Evolutionary conservation across 2,797 vertebrate genomes (phyloP), one percentile per base, ranked within the genome.

Genomic region (Urocyon cinereoargenteus): DNA sequence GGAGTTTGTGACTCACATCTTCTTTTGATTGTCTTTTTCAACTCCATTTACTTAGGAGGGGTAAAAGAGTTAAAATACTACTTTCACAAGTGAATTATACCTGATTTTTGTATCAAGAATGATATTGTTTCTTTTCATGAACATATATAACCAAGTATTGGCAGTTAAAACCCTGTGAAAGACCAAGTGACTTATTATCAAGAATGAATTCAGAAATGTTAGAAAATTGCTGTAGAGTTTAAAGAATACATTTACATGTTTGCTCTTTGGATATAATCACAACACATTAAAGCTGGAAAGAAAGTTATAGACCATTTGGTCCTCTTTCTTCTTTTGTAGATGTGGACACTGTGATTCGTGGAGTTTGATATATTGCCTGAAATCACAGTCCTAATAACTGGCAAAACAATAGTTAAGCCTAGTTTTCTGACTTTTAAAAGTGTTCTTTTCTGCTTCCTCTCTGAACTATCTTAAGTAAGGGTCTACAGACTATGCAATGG

Each of bases 41-140:
- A 96, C 61, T 66, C 31, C 40, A 70, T 16, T 92, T 61, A 55
- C 61, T 94, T 59, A 79, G 10, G 40, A 96, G 12, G 15, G 34
- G 51, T 86, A 79, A 88, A 93, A 91, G 64, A 70, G 49, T 64
- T 79, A 72, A 91, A 95, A 73, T 51, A 57, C 12, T 88, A 70
- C 40, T 91, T 93, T 94, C 59, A 68, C 75, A 86, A 93, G 61
- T 57, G 78, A 94, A 86, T 68, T 88, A 28, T 86, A 18, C 86
- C 22, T 94, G 68, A 86, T 26, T 89, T 94, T 96, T 84, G 2
- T 73, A 78, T 86, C n/a, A 73, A 79, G 83, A 51, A 78, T 36
- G 51, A 68, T 45, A 86, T 81, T 79, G 9, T n/a, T 97, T 87
- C 40, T 79, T 68, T 68, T 21, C 40, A 34, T 85, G 55, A 92